phyloP scores from a whole-genome alignment of 2,797 vertebrate species.

The Petrocephalus sullivani region DNA sequence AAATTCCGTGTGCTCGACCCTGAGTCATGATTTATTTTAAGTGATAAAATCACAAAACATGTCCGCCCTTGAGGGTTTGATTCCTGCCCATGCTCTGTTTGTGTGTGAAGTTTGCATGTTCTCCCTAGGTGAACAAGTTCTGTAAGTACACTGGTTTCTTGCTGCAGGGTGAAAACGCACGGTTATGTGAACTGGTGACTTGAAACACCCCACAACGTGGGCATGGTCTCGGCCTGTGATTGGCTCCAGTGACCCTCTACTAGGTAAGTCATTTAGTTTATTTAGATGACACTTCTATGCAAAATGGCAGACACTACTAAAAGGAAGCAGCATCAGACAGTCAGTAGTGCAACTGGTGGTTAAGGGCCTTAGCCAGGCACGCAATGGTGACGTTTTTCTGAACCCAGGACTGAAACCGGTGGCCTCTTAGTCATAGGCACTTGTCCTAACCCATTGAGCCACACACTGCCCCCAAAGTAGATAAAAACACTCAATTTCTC shows the following conservation, averaged over 20 bases:
- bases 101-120: not conserved
- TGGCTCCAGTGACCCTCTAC: too few species aligned
- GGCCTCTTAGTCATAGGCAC: not conserved
- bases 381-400: not conserved
- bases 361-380: too few species aligned
- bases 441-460: not conserved
- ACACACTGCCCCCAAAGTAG: not conserved
- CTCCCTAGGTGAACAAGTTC: not conserved
- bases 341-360: too few species aligned
- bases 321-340: too few species aligned
- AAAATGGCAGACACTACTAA: too few species aligned
- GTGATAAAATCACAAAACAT: not conserved
- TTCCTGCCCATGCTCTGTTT: not conserved
- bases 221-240: too few species aligned
- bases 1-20: not conserved
- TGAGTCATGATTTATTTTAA: not conserved
- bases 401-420: not conserved
- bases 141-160: not conserved
- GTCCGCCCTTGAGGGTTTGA: not conserved
- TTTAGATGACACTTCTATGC: too few species aligned
- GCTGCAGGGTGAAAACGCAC: not conserved
- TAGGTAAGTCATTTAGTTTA: too few species aligned
- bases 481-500: not conserved
- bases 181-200: not conserved
- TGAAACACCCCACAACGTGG: too few species aligned